Evolutionary conservation across 2,113 vertebrate genomes (phyloP), one percentile per base, ranked within the genome.

Genomic region (Gavialis gangeticus): DNA sequence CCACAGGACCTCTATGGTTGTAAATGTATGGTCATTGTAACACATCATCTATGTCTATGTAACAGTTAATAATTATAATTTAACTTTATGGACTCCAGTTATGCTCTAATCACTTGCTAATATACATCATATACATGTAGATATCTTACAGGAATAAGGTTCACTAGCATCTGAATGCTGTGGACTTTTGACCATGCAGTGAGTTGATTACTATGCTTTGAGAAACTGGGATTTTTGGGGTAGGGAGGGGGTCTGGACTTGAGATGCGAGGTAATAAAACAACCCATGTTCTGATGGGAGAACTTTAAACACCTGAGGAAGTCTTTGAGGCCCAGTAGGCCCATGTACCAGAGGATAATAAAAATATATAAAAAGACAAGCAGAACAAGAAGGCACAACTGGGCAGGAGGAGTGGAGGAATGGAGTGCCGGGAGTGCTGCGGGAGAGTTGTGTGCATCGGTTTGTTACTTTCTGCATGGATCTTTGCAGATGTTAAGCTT

Each of bases 21-120:
- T 55, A 18, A 34, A 63, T 57, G 15, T 2, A 17, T 4, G n/a
- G 17, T 17, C 67, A 4, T 12, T 67, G 7, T 58, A 81, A 89
- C 94, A 85, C 0, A 79, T 56, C 73, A 58, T 46, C 46, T 46
- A 9, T 9, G 12, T 88, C 84, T 87, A 58, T 66, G n/a, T 84
- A 60, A 91, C 56, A 88, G 59, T 27, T 87, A 24, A 28, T 46
- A 88, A 28, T 79, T 78, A 90, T 93, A 27, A 62, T 90, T 90
- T 66, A 58, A 85, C 85, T 82, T 85, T 81, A 94, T 75, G 86
- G 46, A 78, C 15, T 79, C 18, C 80, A 83, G 85, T 82, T 88
- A 22, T 0, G 2, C 66, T 28, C 46, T 66, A 21, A 89, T 17
- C 0, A 0, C 27, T 86, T 86, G 66, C 46, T 88, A 75, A 67